Evolutionary conservation across 1,140 invertebrate genomes (phyloP).

Genomic region (Drosophila pachea): DNA sequence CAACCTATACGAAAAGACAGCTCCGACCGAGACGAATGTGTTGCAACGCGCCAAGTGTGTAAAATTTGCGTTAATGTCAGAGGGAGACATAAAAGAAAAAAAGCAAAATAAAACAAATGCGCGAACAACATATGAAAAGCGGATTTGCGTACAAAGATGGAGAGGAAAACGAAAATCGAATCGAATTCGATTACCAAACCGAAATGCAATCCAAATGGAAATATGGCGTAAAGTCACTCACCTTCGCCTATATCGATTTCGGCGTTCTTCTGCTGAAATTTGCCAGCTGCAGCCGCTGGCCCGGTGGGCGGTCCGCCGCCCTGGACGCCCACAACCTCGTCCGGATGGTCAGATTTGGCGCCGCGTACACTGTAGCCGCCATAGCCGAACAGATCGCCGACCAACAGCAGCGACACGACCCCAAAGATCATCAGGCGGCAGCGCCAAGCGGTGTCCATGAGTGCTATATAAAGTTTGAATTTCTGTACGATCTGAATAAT

Average conservation of each 20-base stretch:
- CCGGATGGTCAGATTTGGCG: slow-evolving; percentile 67
- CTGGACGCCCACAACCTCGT: slow-evolving; percentile 41
- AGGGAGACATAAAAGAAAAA: slow-evolving; percentile 12
- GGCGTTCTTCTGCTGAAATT: slow-evolving; percentile 74
- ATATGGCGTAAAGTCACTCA: slow-evolving; percentile 51
- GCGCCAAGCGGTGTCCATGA: slow-evolving; percentile 75
- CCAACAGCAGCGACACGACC: slow-evolving; percentile 66
- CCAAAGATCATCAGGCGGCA: slow-evolving; percentile 74
- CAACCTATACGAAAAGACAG: slow-evolving; percentile 24
- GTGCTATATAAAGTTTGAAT: slow-evolving; percentile 33
- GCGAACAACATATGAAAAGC: slow-evolving; percentile 2
- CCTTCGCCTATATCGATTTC: slow-evolving; percentile 78
- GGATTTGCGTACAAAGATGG: slow-evolving; percentile 14
- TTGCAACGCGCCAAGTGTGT: slow-evolving; percentile 43
- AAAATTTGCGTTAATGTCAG: slow-evolving; percentile 25
- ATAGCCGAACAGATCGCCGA: slow-evolving; percentile 75
- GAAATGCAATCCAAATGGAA: slow-evolving; percentile 24
- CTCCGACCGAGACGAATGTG: slow-evolving; percentile 16
- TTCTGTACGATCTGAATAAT: not conserved
- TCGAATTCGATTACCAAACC: slow-evolving; percentile 15
- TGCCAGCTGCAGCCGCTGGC: slow-evolving; percentile 62
- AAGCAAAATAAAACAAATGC: slow-evolving; percentile 7
- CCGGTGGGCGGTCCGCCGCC: slow-evolving; percentile 55
- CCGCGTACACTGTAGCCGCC: slow-evolving; percentile 63
- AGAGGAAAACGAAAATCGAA: not conserved